These are phyloP conservation scores for Cheilosia impressa DNA, from an alignment of 2,888 invertebrate genomes.

Conservation along the genomic window DNA sequence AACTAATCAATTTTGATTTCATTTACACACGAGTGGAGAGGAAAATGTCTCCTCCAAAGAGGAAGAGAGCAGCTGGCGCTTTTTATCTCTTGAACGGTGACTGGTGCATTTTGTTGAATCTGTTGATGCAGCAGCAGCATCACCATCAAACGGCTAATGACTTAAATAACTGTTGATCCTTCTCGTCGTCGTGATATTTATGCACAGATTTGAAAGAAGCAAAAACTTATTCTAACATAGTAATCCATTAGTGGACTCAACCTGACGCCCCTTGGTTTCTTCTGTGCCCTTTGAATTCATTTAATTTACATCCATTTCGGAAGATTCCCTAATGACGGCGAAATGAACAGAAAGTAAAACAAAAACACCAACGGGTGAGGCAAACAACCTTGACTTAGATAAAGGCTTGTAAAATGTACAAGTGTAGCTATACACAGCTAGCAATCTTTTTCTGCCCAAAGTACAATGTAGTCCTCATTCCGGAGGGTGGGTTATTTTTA, in stretches of 20 bases:
- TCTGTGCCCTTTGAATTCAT: not conserved
- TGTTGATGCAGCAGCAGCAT: constrained; percentile 22
- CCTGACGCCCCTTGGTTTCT: not conserved
- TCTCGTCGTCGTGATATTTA: not conserved
- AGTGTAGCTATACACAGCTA: not conserved
- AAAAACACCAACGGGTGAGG: not conserved
- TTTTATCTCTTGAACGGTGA: not conserved
- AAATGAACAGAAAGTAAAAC: not conserved
- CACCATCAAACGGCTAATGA: constrained; percentile 8
- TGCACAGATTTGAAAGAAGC: not conserved
- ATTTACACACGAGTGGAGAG: constrained; percentile 25
- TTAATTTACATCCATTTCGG: constrained; percentile 20
- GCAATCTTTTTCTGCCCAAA: not conserved
- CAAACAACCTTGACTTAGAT: constrained; percentile 12
- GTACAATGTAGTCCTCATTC: not conserved
- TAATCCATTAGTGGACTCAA: constrained; percentile 5
- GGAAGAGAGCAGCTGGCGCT: too few relatives aligned
- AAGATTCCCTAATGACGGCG: not conserved
- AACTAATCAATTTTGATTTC: constrained; percentile 44
- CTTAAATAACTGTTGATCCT: constrained; percentile 12
- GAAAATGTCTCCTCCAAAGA: not conserved
- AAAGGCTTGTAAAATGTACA: not conserved
- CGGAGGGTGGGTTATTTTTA: constrained; percentile 17
- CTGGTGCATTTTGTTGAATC: constrained; percentile 21
- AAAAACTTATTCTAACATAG: not conserved